Conservation (phyloP, 2,888 invertebrate species). For the Drosophila lutescens region DNA sequence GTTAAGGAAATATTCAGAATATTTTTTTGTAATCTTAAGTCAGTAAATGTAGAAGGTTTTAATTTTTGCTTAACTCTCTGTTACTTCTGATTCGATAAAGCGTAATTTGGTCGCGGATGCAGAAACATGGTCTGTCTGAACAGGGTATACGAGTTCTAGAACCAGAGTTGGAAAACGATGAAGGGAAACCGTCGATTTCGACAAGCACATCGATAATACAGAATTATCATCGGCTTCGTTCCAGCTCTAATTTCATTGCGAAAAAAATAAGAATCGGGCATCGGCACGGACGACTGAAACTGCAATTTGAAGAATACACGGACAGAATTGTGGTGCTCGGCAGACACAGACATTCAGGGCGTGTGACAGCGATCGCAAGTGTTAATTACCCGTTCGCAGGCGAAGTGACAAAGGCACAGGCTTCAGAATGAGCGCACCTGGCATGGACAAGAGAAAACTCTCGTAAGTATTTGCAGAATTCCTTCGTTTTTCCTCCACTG, state of each 20-base stretch:
- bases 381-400: conserved; percentile 50
- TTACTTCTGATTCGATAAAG: no score
- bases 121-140: no score
- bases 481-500: conserved; percentile 52
- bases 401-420: conserved; percentile 44
- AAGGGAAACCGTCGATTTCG: background rate
- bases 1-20: no score
- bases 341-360: conserved; percentile 38
- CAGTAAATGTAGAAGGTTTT: no score
- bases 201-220: background rate
- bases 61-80: no score
- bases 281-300: conserved; percentile 8
- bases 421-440: conserved; percentile 79
- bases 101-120: no score
- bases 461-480: conserved; percentile 82
- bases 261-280: conserved; percentile 18
- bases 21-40: no score
- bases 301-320: conserved; percentile 11
- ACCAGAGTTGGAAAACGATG: background rate
- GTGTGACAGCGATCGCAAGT: conserved; percentile 51
- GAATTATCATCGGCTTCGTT: background rate
- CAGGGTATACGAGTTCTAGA: background rate
- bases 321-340: conserved; percentile 15
- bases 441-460: conserved; percentile 84
- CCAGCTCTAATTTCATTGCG: conserved; percentile 9